Conservation (phyloP, 2,113 vertebrate species). For the Phalacrocorax aristotelis region DNA sequence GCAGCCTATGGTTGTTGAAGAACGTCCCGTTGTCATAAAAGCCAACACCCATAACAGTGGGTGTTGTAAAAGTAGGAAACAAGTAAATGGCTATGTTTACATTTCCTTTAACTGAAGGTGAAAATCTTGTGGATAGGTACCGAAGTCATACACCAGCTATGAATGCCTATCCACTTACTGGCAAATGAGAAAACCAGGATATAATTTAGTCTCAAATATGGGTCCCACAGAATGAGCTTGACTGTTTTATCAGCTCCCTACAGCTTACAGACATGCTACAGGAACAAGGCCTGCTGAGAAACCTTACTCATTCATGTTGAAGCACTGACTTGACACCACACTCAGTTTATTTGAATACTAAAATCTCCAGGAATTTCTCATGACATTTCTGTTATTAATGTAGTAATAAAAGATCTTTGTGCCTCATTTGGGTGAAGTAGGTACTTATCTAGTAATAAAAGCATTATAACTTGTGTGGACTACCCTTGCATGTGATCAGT, state of each 20-base stretch:
- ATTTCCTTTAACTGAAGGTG: not conserved
- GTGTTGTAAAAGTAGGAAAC: not conserved
- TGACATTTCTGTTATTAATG: not conserved
- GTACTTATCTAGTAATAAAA: not conserved
- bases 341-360: not conserved
- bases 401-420: not conserved
- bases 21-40: too few relatives aligned
- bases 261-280: not conserved
- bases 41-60: too few relatives aligned
- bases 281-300: not conserved
- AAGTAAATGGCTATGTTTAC: not conserved
- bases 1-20: too few relatives aligned
- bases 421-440: not conserved
- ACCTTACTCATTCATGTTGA: not conserved
- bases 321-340: not conserved
- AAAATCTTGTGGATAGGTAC: not conserved
- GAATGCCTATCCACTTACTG: not conserved
- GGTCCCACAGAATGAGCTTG: not conserved
- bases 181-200: not conserved
- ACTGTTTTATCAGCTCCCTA: not conserved
- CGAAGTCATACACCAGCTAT: not conserved
- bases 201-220: not conserved
- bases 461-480: not conserved
- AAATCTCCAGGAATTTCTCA: not conserved
- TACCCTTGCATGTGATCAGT: not conserved